Evolutionary conservation across 2,888 invertebrate genomes (phyloP), one percentile per base, ranked within the genome.

Genomic region (Hirtodrosophila confusa): DNA sequence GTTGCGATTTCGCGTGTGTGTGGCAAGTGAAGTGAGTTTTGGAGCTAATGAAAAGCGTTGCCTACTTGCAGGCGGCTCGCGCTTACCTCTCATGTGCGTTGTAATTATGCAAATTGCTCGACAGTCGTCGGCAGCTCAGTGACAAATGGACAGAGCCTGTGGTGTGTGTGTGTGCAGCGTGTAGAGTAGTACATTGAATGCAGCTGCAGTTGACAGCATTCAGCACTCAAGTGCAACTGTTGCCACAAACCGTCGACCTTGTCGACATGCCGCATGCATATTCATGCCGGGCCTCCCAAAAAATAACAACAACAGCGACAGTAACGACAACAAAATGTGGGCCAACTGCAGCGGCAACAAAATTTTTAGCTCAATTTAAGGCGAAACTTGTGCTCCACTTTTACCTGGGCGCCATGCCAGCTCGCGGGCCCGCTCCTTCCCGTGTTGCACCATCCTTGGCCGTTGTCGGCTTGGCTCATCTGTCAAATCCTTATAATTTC

Each of bases 151-250:
- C 73, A 72, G 12, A 53, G 45, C 36, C 36, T 50, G 35, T 29
- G 24, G 24, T 29, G 37, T 8, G 37, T 12, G 29, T 37, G 36
- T n/a, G 24, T 40, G 12, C 17, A 17, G 17, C 1, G 17, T 17
- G 17, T 1, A 17, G 17, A 17, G 17, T 27, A n/a, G 39, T 24
- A 27, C 45, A 45, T 44, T 39, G 45, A 51, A 63, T 35, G 50
- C 49, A 43, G 37, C 49, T 44, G 65, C 63, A 68, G 54, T 69
- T 69, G 27, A 60, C 71, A 60, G 70, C 70, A 68, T 75, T 88
- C 71, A 60, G 70, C 70, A 68, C 77, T 88, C 71, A 76, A 88
- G 85, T 86, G 88, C 88, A 88, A 82, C 85, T 85, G 76, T 76
- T 88, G 80, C 77, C 66, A 63, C 64, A 29, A 58, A 48, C 65